Percentiles rank a stretch among this genome's conserved stretches.
Evolutionary conservation across 2,113 vertebrate species (phyloP).

Genomic region (Pseudois nayaur): DNA sequence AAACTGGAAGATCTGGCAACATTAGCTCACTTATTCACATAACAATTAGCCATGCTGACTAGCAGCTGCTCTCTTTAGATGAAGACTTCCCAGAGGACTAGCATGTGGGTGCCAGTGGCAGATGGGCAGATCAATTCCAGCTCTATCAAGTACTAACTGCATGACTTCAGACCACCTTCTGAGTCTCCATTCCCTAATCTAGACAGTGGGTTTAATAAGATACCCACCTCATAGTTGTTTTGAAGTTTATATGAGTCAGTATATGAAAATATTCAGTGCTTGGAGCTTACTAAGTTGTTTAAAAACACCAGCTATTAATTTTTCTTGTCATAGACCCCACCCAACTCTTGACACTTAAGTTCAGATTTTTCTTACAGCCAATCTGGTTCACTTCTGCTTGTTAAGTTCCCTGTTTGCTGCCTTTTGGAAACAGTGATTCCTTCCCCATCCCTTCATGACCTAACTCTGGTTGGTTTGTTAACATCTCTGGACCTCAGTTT

Average conservation of each 20-base stretch:
- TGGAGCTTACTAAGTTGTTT: not conserved
- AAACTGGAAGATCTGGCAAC: not conserved
- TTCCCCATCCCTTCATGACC: not conserved
- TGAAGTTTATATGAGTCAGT: not conserved
- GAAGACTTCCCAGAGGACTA: not conserved
- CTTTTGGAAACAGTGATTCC: not conserved
- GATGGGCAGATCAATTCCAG: fast-evolving
- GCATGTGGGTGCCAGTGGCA: too few species aligned
- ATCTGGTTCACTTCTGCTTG: not conserved
- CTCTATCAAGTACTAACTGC: not conserved
- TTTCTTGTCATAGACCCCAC: not conserved
- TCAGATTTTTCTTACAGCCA: not conserved
- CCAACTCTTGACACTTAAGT: not conserved
- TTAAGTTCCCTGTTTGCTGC: not conserved
- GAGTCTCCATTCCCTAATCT: not conserved
- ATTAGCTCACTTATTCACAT: not conserved
- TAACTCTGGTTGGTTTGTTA: not conserved
- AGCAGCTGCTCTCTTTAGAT: not conserved
- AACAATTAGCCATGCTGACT: not conserved
- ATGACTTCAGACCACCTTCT: not conserved
- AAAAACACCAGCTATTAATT: not conserved
- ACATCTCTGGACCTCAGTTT: not conserved
- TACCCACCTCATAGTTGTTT: not conserved
- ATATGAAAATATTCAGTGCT: not conserved
- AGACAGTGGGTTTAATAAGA: not conserved